phyloP scores from a whole-genome alignment of 2,888 invertebrate species.

The Sthenelais limicola region DNA sequence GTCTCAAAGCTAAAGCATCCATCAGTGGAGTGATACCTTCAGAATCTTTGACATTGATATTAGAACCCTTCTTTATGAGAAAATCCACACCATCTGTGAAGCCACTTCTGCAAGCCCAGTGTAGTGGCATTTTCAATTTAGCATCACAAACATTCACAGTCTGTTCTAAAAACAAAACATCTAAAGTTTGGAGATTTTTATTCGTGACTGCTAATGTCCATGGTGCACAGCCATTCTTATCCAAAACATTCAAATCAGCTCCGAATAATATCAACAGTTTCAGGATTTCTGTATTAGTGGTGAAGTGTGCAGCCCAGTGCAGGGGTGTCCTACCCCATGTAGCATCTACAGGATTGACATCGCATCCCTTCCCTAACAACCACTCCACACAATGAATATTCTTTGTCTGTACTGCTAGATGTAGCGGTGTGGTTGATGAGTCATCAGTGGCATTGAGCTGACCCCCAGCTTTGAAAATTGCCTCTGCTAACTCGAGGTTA shows the following conservation, averaged over 20 bases:
- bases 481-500: constrained; percentile 7
- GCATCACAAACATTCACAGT: constrained; percentile 12
- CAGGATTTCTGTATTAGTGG: constrained; percentile 20
- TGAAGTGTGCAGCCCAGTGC: constrained; percentile 29
- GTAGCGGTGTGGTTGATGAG: constrained; percentile 8
- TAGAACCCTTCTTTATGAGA: constrained; percentile 4
- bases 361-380: background rate
- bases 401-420: constrained; percentile 28
- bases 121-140: constrained; percentile 18
- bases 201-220: constrained; percentile 27
- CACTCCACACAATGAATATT: constrained; percentile 9
- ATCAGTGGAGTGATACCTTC: constrained; percentile 20
- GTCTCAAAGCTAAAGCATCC: constrained; percentile 29
- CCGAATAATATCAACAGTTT: constrained; percentile 8
- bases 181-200: background rate
- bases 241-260: background rate
- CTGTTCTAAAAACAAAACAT: constrained; percentile 10
- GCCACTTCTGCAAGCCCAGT: constrained; percentile 31
- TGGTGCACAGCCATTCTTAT: constrained; percentile 25
- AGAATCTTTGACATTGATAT: constrained; percentile 15
- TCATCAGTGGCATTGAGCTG: constrained; percentile 16
- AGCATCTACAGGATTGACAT: background rate
- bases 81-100: constrained; percentile 20
- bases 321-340: constrained; percentile 21
- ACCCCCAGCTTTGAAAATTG: constrained; percentile 1